Percentiles rank a stretch among this genome's conserved stretches.
Conservation (phyloP, 2,888 invertebrate species). For the Rhynchonema sp. region DNA sequence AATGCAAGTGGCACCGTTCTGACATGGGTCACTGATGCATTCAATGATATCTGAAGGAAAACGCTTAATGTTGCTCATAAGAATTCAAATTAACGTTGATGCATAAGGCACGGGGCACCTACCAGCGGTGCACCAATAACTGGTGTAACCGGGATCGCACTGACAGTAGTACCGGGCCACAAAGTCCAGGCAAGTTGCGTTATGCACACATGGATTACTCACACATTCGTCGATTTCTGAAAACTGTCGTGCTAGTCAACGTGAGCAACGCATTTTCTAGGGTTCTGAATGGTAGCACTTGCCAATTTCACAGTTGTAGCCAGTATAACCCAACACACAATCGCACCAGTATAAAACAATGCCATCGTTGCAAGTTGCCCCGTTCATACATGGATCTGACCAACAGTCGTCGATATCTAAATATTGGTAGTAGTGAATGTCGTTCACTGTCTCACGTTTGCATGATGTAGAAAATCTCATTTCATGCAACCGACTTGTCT, state of each 20-base stretch:
- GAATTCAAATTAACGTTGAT: not conserved
- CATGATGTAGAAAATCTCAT: too few relatives aligned
- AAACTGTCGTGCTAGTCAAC: too few relatives aligned
- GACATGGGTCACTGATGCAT: constrained; percentile 1
- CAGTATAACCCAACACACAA: not conserved
- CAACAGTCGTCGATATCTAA: constrained; percentile 4
- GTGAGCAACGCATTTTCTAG: too few relatives aligned
- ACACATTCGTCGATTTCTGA: constrained; percentile 4
- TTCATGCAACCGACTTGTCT: constrained; percentile 59
- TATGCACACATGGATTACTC: not conserved
- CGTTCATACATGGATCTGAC: not conserved
- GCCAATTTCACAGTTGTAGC: not conserved
- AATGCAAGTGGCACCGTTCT: constrained; percentile 1
- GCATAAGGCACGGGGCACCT: not conserved
- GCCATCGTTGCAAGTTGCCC: constrained; percentile 2
- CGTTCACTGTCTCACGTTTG: too few relatives aligned
- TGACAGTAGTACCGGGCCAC: not conserved
- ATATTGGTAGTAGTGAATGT: too few relatives aligned
- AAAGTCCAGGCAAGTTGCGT: constrained; percentile 1
- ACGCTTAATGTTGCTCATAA: not conserved
- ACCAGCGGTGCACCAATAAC: not conserved
- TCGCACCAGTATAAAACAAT: not conserved
- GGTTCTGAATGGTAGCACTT: too few relatives aligned
- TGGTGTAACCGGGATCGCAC: not conserved
- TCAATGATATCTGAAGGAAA: constrained; percentile 1